Percentiles rank a stretch among this genome's conserved stretches.
Conservation (phyloP, 37 sponge, comb jelly and placozoan species). For the Petrosia ficiformis region DNA sequence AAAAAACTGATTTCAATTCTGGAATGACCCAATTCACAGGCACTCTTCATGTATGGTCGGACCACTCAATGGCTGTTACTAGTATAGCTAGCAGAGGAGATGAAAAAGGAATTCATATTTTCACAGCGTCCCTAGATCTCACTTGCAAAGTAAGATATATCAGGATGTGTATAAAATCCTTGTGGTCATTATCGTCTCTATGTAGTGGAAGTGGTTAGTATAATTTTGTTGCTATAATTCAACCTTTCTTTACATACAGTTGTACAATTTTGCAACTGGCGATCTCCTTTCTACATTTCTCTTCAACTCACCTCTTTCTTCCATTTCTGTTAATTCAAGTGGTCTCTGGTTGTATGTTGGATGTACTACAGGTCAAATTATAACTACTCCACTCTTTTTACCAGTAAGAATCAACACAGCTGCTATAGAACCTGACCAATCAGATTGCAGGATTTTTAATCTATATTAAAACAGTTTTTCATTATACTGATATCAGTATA, state of each 20-base stretch:
- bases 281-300: slow-evolving; percentile 65
- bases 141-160: slow-evolving; percentile 77
- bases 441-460: neutral
- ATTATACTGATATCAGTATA: too few species aligned
- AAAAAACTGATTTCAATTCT: neutral
- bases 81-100: slow-evolving; percentile 37
- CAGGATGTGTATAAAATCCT: neutral
- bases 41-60: slow-evolving; percentile 61
- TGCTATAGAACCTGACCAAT: neutral
- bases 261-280: slow-evolving; percentile 71
- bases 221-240: neutral
- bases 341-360: slow-evolving; percentile 70
- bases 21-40: neutral
- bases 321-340: slow-evolving; percentile 45
- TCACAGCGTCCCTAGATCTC: slow-evolving; percentile 80
- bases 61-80: slow-evolving; percentile 83
- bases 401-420: slow-evolving; percentile 29
- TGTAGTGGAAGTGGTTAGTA: too few species aligned
- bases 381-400: slow-evolving; percentile 53
- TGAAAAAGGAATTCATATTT: slow-evolving; percentile 49
- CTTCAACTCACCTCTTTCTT: slow-evolving; percentile 58
- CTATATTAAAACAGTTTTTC: too few species aligned
- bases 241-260: slow-evolving; percentile 18
- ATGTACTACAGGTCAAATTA: slow-evolving; percentile 44
- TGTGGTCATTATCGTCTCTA: neutral